These are phyloP conservation scores for Saguinus imperator DNA, from an alignment of 2,113 vertebrate genomes.

Conservation along the genomic window DNA sequence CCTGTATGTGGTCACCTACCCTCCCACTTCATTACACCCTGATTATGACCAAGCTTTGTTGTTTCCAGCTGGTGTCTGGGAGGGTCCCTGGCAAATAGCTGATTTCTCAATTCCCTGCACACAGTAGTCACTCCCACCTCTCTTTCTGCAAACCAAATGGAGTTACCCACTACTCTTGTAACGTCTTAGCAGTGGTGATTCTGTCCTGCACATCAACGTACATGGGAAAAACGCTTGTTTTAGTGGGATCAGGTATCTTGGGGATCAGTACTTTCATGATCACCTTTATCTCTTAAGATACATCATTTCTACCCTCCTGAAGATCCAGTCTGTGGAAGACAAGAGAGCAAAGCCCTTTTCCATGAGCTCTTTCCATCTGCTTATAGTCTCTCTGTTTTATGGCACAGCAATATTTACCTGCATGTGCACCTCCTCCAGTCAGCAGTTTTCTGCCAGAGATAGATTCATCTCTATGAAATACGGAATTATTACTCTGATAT, in stretches of 20 bases:
- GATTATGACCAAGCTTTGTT: constrained; percentile 43
- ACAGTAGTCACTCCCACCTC: background rate
- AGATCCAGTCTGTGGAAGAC: constrained; percentile 34
- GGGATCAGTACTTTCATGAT: constrained; percentile 24
- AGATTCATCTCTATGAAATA: constrained; percentile 45
- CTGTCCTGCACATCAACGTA: constrained; percentile 41
- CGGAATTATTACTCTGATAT: constrained; percentile 43
- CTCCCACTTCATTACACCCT: constrained; percentile 32
- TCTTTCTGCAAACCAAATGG: constrained; percentile 38
- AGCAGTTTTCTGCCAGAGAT: background rate
- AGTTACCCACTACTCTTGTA: constrained; percentile 57
- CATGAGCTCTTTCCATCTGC: constrained; percentile 57
- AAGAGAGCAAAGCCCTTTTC: constrained; percentile 66
- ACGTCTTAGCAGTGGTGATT: constrained; percentile 15
- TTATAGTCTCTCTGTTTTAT: constrained; percentile 61
- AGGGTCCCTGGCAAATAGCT: constrained; percentile 34
- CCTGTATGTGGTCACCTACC: constrained; percentile 59
- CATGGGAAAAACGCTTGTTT: background rate
- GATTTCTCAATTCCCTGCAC: constrained; percentile 46
- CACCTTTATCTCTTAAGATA: constrained; percentile 49
- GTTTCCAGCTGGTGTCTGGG: background rate
- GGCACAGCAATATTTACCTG: constrained; percentile 55
- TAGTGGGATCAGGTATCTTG: background rate
- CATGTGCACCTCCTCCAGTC: background rate
- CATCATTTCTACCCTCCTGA: constrained; percentile 59